Percentiles rank a stretch among this genome's conserved stretches.
These are phyloP conservation scores for Engystomops pustulosus DNA, from an alignment of 2,113 vertebrate species.

Conservation along the genomic window DNA sequence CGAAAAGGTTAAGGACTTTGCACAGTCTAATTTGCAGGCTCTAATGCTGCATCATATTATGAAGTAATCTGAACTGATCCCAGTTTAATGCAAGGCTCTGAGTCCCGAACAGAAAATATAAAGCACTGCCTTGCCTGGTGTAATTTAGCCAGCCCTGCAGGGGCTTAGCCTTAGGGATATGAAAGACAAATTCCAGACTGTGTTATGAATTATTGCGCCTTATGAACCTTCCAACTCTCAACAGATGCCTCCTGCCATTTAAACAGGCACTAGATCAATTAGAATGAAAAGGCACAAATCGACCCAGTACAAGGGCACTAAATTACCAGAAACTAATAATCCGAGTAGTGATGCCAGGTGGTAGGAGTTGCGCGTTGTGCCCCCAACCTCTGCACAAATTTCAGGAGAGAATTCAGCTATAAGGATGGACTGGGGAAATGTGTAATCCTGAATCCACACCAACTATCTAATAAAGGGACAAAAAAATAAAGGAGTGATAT, in stretches of 20 bases:
- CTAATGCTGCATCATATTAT: conserved; percentile 92
- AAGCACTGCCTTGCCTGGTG: conserved; percentile 70
- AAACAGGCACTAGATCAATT: conserved; percentile 73
- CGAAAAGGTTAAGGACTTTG: conserved; percentile 75
- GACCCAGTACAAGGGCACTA: conserved; percentile 72
- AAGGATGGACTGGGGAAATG: conserved; percentile 12
- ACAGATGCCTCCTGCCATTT: conserved; percentile 74
- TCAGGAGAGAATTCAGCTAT: conserved; percentile 53
- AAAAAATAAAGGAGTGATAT: not conserved
- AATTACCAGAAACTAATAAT: conserved; percentile 78
- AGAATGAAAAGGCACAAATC: conserved; percentile 71
- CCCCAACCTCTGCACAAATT: conserved; percentile 59
- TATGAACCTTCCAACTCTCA: conserved; percentile 68
- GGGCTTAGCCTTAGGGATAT: conserved; percentile 76
- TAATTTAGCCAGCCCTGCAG: conserved; percentile 76
- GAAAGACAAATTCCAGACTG: conserved; percentile 81
- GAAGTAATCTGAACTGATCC: conserved; percentile 98
- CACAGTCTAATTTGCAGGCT: conserved; percentile 92
- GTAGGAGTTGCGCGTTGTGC: conserved; percentile 65
- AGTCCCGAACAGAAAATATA: conserved; percentile 75
- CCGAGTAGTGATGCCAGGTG: conserved; percentile 69
- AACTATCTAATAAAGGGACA: conserved; percentile 20
- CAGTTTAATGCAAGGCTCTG: conserved; percentile 92
- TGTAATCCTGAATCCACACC: conserved; percentile 26
- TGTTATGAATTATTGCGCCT: conserved; percentile 76